Conservation (phyloP, 2,113 vertebrate species). For the Diphyllodes magnificus region DNA sequence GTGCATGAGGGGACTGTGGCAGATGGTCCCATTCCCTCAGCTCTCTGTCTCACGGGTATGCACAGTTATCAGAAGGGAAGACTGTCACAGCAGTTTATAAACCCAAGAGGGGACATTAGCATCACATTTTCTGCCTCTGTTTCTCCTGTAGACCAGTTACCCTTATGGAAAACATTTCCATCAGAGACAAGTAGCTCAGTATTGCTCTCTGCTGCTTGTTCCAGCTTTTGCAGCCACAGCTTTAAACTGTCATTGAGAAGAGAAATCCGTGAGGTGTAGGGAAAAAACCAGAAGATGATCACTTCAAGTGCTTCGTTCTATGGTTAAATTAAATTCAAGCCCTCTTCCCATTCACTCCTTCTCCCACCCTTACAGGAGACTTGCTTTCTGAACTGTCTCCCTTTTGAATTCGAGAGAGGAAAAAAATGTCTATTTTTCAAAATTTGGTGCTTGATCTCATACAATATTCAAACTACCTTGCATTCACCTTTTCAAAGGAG, state of each 20-base stretch:
- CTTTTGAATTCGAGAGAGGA: background rate
- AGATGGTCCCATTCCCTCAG: background rate
- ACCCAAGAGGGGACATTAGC: background rate
- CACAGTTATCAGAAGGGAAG: background rate
- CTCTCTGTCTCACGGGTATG: background rate
- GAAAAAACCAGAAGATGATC: background rate
- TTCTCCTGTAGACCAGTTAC: background rate
- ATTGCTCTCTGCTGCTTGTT: slow-evolving; percentile 52
- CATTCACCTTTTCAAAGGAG: background rate
- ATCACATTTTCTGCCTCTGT: background rate
- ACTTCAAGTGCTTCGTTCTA: background rate
- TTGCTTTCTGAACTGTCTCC: background rate
- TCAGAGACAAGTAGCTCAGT: background rate
- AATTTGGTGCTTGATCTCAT: background rate
- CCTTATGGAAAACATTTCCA: background rate
- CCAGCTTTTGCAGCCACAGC: background rate
- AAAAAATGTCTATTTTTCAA: background rate
- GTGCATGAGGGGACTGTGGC: background rate
- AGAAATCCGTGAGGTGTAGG: background rate
- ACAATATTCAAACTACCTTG: background rate
- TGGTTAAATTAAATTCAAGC: background rate
- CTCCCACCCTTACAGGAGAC: background rate
- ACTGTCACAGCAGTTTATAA: background rate
- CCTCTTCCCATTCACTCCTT: background rate
- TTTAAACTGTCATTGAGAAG: background rate